Conservation (phyloP, 23 tunicate species). For the Halocynthia aurantium region DNA sequence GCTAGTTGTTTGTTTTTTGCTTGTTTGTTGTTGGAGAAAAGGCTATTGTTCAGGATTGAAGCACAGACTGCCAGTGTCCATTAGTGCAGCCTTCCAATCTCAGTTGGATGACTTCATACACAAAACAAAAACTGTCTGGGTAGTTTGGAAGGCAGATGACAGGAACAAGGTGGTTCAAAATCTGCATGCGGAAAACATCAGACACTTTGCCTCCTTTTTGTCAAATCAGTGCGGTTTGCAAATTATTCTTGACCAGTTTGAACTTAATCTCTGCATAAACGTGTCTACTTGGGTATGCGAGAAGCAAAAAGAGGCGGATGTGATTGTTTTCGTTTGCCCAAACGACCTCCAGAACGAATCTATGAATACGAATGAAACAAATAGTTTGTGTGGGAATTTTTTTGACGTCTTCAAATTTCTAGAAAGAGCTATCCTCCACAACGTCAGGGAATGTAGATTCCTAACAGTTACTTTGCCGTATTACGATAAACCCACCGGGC, state of each 20-base stretch:
- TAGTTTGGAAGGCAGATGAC: conserved; percentile 25
- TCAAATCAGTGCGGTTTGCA: conserved; percentile 22
- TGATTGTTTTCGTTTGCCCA: conserved; percentile 12
- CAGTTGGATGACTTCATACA: not conserved
- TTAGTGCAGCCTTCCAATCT: not conserved
- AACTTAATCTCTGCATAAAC: not conserved
- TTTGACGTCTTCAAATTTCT: conserved; percentile 4
- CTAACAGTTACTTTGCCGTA: conserved; percentile 17
- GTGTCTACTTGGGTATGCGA: conserved; percentile 8
- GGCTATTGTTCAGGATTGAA: not conserved
- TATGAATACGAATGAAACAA: not conserved
- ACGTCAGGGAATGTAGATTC: not conserved
- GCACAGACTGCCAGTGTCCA: conserved; percentile 2
- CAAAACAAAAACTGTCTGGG: conserved; percentile 12
- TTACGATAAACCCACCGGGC: not conserved
- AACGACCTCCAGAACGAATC: not conserved
- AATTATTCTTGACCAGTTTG: conserved; percentile 23
- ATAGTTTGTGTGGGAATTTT: conserved; percentile 2
- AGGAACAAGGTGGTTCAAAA: not conserved
- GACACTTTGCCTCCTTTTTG: conserved; percentile 15
- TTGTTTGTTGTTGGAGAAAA: not conserved
- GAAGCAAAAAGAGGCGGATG: conserved; percentile 13
- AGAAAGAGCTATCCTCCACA: conserved; percentile 1
- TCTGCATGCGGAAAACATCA: conserved; percentile 15
- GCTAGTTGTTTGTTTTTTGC: not conserved